Evolutionary conservation across 2,888 invertebrate genomes (phyloP).

Genomic region (Drosophila colorata): DNA sequence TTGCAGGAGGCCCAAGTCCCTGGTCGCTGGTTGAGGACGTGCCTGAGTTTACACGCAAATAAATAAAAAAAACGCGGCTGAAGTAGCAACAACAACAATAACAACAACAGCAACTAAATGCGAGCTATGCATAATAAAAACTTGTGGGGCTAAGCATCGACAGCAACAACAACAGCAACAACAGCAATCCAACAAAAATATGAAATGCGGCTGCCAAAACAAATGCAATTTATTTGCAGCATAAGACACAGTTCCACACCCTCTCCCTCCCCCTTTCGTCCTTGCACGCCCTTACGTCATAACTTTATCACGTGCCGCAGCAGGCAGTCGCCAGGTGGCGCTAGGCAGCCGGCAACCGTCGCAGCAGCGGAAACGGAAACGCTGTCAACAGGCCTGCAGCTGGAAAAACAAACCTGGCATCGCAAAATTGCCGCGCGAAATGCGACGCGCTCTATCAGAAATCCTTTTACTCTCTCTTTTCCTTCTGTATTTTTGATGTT

Average conservation of each 20-base stretch:
- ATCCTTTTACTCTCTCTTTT: conserved; percentile 11
- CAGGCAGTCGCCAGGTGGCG: conserved; percentile 51
- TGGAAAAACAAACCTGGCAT: conserved; percentile 10
- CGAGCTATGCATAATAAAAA: conserved; percentile 50
- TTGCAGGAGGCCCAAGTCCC: conserved; percentile 42
- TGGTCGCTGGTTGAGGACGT: conserved; percentile 35
- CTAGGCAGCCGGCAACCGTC: conserved; percentile 38
- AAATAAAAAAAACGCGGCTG: conserved; percentile 44
- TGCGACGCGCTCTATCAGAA: conserved; percentile 47
- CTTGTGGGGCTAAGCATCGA: conserved; percentile 38
- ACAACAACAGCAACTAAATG: conserved; percentile 28
- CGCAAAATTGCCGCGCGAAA: conserved; percentile 44
- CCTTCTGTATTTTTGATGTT: not conserved
- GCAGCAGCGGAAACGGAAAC: conserved; percentile 51
- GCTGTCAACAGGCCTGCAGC: conserved; percentile 54
- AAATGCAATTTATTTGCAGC: conserved; percentile 61
- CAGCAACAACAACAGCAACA: conserved; percentile 16
- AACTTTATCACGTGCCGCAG: conserved; percentile 58
- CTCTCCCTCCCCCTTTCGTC: not conserved
- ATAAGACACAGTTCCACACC: conserved; percentile 20
- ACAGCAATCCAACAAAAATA: conserved; percentile 15
- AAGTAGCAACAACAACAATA: conserved; percentile 15
- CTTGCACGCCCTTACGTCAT: conserved; percentile 19
- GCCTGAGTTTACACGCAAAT: conserved; percentile 54
- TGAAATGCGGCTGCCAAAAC: conserved; percentile 50